These are phyloP conservation scores for Progne subis DNA, from an alignment of 2,113 vertebrate species.

Conservation along the genomic window DNA sequence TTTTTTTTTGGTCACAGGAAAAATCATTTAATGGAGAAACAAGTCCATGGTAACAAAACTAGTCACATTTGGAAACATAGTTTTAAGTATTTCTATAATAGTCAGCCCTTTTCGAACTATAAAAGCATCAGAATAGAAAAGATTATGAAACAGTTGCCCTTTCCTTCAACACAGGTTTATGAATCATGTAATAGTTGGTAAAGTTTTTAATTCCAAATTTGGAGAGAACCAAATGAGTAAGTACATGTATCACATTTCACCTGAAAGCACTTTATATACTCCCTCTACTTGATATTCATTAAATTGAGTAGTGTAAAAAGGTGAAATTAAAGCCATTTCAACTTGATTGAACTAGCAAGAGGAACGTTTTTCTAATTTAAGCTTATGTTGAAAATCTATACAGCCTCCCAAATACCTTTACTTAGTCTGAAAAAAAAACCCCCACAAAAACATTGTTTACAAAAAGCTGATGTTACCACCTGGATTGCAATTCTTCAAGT, in stretches of 20 bases:
- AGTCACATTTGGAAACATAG: background rate
- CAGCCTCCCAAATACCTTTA: background rate
- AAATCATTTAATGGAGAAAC: background rate
- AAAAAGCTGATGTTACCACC: background rate
- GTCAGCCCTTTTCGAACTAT: background rate
- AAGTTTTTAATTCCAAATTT: constrained; percentile 5
- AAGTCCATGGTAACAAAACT: background rate
- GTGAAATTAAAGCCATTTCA: background rate
- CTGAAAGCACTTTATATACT: background rate
- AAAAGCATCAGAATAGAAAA: background rate
- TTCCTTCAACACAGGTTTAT: background rate
- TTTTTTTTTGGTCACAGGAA: background rate
- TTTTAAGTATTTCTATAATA: background rate
- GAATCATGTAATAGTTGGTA: background rate
- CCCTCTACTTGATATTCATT: background rate
- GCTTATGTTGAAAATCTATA: background rate
- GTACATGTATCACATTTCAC: background rate
- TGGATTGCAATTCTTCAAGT: background rate
- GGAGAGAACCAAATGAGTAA: background rate
- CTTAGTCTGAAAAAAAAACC: background rate
- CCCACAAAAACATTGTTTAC: background rate
- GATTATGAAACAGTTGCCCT: background rate
- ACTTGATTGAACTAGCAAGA: background rate
- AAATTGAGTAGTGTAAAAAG: background rate
- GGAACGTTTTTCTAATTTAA: background rate